Conservation (phyloP, 2,797 vertebrate species). For the Austrolebias charrua region DNA sequence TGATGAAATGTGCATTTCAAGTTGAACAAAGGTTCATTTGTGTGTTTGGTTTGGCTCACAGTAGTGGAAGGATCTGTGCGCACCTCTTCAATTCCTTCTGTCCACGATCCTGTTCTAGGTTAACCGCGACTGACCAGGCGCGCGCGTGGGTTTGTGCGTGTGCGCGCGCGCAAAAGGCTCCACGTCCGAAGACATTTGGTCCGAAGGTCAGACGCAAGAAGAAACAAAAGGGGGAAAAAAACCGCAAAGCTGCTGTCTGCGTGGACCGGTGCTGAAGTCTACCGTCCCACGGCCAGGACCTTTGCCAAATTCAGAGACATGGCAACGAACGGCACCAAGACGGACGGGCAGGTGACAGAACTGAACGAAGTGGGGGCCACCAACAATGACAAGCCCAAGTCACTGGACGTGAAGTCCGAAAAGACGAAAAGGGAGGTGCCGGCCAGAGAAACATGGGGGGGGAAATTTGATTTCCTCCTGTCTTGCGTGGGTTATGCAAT, state of each 20-base stretch:
- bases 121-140: conserved; percentile 72
- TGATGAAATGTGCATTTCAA: conserved; percentile 21
- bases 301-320: conserved; percentile 88
- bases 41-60: conserved; percentile 7
- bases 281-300: conserved; percentile 87
- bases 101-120: conserved; percentile 73
- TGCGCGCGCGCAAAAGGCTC: conserved; percentile 51
- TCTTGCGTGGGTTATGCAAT: conserved; percentile 99
- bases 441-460: conserved; percentile 92
- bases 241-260: conserved; percentile 97
- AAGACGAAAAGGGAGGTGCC: conserved; percentile 88
- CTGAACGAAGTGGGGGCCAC: conserved; percentile 90
- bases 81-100: conserved; percentile 41
- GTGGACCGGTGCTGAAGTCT: conserved; percentile 92
- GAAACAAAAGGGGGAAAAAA: conserved; percentile 40
- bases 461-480: conserved; percentile 98
- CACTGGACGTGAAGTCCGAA: conserved; percentile 91
- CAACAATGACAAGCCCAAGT: conserved; percentile 92
- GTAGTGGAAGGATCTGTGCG: conserved; percentile 33
- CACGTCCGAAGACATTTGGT: conserved; percentile 64
- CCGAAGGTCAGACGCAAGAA: conserved; percentile 69
- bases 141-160: conserved; percentile 9
- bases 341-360: conserved; percentile 94
- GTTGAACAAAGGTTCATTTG: neutral
- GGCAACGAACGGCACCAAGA: conserved; percentile 93